Evolutionary conservation across 2,797 vertebrate genomes (phyloP), one percentile per base, ranked within the genome.

Genomic region (Pagetopsis macropterus): DNA sequence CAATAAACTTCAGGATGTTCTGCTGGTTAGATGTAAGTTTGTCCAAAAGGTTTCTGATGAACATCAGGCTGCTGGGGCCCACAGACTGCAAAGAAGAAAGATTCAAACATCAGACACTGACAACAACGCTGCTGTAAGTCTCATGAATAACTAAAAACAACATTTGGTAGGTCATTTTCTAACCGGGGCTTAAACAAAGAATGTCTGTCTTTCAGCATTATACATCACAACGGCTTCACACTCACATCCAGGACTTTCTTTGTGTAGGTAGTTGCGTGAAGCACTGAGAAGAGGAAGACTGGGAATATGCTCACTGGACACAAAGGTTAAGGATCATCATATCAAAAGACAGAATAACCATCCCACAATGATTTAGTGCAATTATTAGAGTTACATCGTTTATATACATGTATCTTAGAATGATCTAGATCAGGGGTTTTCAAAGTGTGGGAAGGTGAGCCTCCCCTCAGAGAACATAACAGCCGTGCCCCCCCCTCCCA

Each of bases 191-290:
- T 75, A 14, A 43, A 66, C 33, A 40, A 49, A 43, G 9, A 31
- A n/a, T 70, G 57, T 62, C 72, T 19, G 43, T 72, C 12, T 45
- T 58, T 68, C 23, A 31, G 9, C 16, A 70, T n/a, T 63, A 65
- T 48, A 79, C 59, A 27, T 43, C 14, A 37, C 16, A 69, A 45
- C 57, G 43, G 45, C 31, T 7, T 70, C 1, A 50, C 85, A 97
- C 98, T 98, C 94, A 99, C 98, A 91, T 99, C 97, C 70, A 99
- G 95, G 81, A 99, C 94, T 85, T 98, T 99, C 93, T 97, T 98
- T n/a, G 97, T 99, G 77, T 98, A 99, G 0, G 97, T 97, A 6
- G 97, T 97, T 71, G 97, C 97, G 71, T 99, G 98, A 88, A 99
- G 97, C 92, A 99, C 90, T 17, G 98, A 99, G 91, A 99, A 99